Evolutionary conservation across 2,888 invertebrate species (phyloP), one percentile per base, ranked within the genome.

Genomic region (Oxycera nigricornis): DNA sequence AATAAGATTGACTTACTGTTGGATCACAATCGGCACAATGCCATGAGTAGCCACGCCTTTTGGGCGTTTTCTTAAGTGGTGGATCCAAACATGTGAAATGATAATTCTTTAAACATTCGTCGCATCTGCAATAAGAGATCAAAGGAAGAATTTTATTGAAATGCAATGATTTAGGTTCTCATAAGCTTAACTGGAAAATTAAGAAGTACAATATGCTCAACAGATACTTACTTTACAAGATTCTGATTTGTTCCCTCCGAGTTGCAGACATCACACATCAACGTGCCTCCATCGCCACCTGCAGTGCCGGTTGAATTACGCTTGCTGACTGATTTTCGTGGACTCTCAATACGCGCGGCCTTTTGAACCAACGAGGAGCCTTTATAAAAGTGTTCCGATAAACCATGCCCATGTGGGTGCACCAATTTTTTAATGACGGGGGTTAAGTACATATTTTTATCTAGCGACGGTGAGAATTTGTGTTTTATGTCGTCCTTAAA

Each of bases 1-100:
- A 39, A 39, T 9, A 14, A 39, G 7, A 39, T 9, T 39, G 6
- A 89, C 89, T 89, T 84, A 93, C 95, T 80, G 94, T 94, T 75
- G 94, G 94, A 87, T 96, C 96, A 88, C 97, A 97, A 84, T 95
- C 95, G 68, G 95, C 95, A 86, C 97, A 97, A 85, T 95, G 95
- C 97, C 97, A 97, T 14, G 94, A 94, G 83, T 96, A 97, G 35
- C 97, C 96, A 73, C 96, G 90, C 81, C 93, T 92, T 88, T 97
- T 97, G 1, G 97, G 97, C 75, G 95, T 93, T 85, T 96, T 96
- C 85, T 95, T 96, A 14, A 96, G 88, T 14, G 97, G 97, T 67
- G 97, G 97, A 85, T 96, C 94, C 80, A 97, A 87, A 85, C 97
- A 97, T 76, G 91, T 91, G 84, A 97, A 96, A 86, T 97, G 97